Evolutionary conservation across 2,888 invertebrate genomes (phyloP).

Genomic region (Cistogaster globosa): DNA sequence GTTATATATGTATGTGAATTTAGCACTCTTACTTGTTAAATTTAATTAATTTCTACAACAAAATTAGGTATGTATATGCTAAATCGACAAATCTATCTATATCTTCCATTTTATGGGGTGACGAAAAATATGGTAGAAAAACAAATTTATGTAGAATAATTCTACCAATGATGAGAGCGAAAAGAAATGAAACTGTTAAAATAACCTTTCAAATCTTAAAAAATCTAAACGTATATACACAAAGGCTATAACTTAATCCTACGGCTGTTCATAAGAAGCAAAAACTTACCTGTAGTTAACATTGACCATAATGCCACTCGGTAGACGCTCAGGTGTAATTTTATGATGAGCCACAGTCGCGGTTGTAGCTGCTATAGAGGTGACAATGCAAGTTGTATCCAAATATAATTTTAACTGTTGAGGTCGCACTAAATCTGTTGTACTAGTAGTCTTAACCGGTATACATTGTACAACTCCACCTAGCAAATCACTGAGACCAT

Average conservation of each 20-base stretch:
- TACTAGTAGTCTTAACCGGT: slow-evolving; percentile 85
- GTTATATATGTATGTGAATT: no score
- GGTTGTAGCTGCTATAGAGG: slow-evolving; percentile 85
- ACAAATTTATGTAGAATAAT: no score
- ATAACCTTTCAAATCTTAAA: no score
- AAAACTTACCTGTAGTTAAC: slow-evolving; percentile 87
- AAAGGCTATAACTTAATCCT: not conserved
- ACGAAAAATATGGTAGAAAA: no score
- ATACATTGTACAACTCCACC: slow-evolving; percentile 95
- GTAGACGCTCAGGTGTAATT: slow-evolving; percentile 86
- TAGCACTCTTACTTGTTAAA: no score
- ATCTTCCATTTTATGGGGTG: no score
- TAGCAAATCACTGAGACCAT: slow-evolving; percentile 93
- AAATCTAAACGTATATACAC: no score
- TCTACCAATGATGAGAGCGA: no score
- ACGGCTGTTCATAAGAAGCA: not conserved
- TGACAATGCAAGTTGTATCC: slow-evolving; percentile 93
- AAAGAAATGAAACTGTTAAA: no score
- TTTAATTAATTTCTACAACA: no score
- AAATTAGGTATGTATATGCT: no score
- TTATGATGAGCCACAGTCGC: slow-evolving; percentile 83
- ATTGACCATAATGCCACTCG: slow-evolving; percentile 88
- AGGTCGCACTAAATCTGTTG: slow-evolving; percentile 86
- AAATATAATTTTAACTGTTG: slow-evolving; percentile 87
- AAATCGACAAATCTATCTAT: no score